Evolutionary conservation across 1,140 invertebrate species (phyloP), one percentile per base, ranked within the genome.

Genomic region (Papilio dardanus): DNA sequence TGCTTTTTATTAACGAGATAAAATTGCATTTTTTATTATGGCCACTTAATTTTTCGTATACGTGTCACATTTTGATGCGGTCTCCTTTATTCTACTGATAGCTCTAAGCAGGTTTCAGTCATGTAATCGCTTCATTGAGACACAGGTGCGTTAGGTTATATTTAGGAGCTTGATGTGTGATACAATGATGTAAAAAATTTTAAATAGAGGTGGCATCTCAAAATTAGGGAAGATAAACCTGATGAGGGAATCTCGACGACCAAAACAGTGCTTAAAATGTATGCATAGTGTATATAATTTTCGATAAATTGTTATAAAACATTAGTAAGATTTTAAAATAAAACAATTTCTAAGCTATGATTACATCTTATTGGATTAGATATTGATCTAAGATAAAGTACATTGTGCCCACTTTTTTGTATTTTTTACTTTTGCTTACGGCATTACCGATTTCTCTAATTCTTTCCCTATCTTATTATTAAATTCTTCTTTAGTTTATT

Each of bases 71-170:
- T 62, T 30, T 62, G 54, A 62, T 30, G 54, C 54, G 54, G 54
- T 14, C 24, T 28, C 54, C 54, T 62, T 62, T 62, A 62, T 62
- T 62, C 54, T 10, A 62, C 54, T 62, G 54, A 62, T 62, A 62
- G 54, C 24, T 62, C 54, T 62, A 62, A 62, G 54, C 54, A 62
- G 54, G 54, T 62, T 62, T 62, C 54, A 62, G 12, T 62, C 24
- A 28, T 28, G 24, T 62, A 62, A 62, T 62, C 54, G 54, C 54
- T 62, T 62, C 54, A 62, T 62, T 62, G 54, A 62, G 54, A 2
- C 54, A 62, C 54, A 62, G 54, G 21, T 62, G 54, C 24, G 24
- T 62, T 62, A 62, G 54, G 54, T 24, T 62, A 62, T 62, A 62
- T 62, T 62, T 62, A 62, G 54, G 54, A 62, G 54, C 21, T 7